Conservation (phyloP, 2,888 invertebrate genomes). For the Drosophila mayaguana region DNA sequence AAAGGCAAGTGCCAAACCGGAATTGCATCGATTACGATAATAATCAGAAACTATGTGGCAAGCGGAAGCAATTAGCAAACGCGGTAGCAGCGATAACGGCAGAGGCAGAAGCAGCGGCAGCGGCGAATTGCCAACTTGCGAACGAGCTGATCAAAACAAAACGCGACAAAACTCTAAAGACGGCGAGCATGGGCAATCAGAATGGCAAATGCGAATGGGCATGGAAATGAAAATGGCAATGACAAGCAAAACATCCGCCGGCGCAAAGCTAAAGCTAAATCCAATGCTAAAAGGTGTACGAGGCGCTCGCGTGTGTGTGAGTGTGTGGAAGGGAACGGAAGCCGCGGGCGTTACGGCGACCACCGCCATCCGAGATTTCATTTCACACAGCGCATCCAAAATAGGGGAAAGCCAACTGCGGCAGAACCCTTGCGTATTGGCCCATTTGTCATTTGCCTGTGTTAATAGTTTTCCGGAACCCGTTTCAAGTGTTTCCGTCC, state of each 20-base stretch:
- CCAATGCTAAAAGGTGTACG: constrained; percentile 42
- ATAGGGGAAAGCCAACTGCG: constrained; percentile 26
- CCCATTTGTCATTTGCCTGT: constrained; percentile 64
- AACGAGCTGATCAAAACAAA: constrained; percentile 79
- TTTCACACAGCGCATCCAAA: constrained; percentile 25
- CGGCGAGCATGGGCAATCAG: constrained; percentile 12
- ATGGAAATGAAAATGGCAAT: constrained; percentile 37
- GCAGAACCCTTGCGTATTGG: constrained; percentile 53
- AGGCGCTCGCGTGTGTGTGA: background rate
- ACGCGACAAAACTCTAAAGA: constrained; percentile 41
- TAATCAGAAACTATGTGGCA: constrained; percentile 53
- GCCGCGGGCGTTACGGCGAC: constrained; percentile 36
- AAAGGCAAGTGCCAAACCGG: constrained; percentile 69
- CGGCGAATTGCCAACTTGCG: constrained; percentile 47
- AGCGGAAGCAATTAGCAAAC: constrained; percentile 76
- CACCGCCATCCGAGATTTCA: constrained; percentile 42
- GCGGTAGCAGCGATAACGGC: constrained; percentile 5
- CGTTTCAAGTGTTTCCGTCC: constrained; percentile 64
- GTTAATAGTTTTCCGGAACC: constrained; percentile 78
- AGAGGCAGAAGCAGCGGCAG: constrained; percentile 1
- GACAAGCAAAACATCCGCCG: constrained; percentile 73
- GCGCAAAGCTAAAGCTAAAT: constrained; percentile 46
- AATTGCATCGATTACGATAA: constrained; percentile 72
- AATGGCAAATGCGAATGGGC: constrained; percentile 33
- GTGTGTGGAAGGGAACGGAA: constrained; percentile 50